phyloP scores from a whole-genome alignment of 2,888 invertebrate genomes.

The Nephrotoma guestfalica region DNA sequence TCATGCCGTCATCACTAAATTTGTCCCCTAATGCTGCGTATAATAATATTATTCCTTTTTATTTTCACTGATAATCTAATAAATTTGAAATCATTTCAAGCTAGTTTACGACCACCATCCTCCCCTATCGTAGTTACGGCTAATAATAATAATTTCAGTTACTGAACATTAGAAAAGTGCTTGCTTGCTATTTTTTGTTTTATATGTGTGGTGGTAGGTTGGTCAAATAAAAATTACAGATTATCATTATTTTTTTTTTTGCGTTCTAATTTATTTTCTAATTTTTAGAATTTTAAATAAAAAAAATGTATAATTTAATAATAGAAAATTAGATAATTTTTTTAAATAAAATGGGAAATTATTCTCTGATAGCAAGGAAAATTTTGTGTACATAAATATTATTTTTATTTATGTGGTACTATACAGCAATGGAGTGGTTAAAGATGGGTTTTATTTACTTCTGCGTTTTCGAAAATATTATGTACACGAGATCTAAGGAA shows the following conservation, averaged over 20 bases:
- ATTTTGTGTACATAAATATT: not conserved
- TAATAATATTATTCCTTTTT: not conserved
- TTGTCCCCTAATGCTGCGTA: not conserved
- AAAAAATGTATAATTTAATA: not conserved
- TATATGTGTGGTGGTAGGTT: not conserved
- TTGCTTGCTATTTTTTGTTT: not conserved
- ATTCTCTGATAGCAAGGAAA: not conserved
- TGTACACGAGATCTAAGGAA: not conserved
- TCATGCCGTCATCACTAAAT: not conserved
- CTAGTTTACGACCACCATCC: not conserved
- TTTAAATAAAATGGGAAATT: not conserved
- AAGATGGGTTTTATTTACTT: not conserved
- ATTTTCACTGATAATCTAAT: not conserved
- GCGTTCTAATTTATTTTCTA: not conserved
- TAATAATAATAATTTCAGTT: not conserved
- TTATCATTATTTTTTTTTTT: not conserved
- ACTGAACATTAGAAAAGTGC: not conserved
- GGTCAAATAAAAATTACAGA: not conserved
- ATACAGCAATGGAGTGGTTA: not conserved
- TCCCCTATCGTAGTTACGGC: not conserved
- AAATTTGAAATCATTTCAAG: not conserved
- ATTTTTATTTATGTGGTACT: too few species aligned
- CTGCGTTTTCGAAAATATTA: not conserved
- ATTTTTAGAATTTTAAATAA: not conserved
- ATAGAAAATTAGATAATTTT: not conserved